Percentiles rank a stretch among this genome's conserved stretches.
phyloP scores from a whole-genome alignment of 37 sponge, comb jelly and placozoan species.

The Lycopodina hypogea region DNA sequence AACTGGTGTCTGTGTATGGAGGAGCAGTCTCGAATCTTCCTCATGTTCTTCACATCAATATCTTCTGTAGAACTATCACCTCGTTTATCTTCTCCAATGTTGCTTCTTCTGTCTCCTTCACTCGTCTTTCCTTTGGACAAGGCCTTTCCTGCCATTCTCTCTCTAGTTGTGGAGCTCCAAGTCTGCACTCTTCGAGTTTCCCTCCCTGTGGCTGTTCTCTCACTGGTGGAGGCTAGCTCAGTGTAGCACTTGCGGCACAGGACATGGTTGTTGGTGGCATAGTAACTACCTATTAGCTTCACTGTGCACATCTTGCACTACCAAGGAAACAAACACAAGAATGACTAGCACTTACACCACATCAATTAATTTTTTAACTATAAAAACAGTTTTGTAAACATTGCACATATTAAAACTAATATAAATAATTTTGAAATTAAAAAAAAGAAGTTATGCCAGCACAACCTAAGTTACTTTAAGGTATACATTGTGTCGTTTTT shows the following conservation, averaged over 20 bases:
- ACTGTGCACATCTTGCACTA: slow-evolving; percentile 45
- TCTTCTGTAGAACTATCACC: background rate
- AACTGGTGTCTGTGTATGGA: slow-evolving; percentile 47
- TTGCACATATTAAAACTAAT: no score
- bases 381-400: no score
- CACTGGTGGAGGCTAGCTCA: background rate
- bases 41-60: background rate
- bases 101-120: no score
- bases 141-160: no score
- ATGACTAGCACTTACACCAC: no score
- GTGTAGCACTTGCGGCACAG: slow-evolving; percentile 38
- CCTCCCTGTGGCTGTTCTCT: background rate
- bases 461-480: no score
- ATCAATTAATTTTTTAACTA: no score
- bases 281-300: slow-evolving; percentile 56
- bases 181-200: background rate
- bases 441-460: no score
- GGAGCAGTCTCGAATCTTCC: slow-evolving; percentile 53
- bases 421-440: no score
- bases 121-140: no score
- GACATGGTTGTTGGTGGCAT: slow-evolving; percentile 1
- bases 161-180: no score
- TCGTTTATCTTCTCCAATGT: background rate
- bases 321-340: background rate
- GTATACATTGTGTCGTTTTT: no score